Evolutionary conservation across 2,113 vertebrate species (phyloP), one percentile per base, ranked within the genome.

Genomic region (Motacilla alba): DNA sequence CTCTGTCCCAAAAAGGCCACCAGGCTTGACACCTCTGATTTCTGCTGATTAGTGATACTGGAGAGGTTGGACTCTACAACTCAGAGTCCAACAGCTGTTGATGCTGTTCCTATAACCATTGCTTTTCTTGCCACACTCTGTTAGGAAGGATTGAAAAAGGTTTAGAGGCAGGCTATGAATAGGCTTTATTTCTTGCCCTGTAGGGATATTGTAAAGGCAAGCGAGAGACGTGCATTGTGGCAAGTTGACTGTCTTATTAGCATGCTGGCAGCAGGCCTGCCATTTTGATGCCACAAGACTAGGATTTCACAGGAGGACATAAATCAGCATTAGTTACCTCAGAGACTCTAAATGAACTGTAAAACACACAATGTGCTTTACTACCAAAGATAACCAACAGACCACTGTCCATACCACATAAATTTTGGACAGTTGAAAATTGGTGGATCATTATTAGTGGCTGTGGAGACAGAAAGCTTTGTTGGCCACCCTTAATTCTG

Each of bases 291-390:
- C 22, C 33, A 64, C 23, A 55, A 73, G 69, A 64, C 41, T 21
- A 47, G 47, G 47, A 41, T 79, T 92, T 82, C 53, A 82, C 62
- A 75, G 62, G 21, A 46, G 39, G n/a, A 28, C 21, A 69, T 55
- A 87, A 92, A 84, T 79, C 33, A 39, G 70, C 53, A 58, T 77
- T 74, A 75, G 76, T 81, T 83, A 72, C 80, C 80, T 82, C 4
- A 2, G 55, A 82, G n/a, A 81, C 27, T 69, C 58, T 67, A 93
- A 93, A 78, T 30, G 26, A 59, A 60, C 27, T 43, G 18, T 41
- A 31, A 91, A 87, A 75, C 41, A 82, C 49, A 75, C 0, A 0
- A 44, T 44, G 44, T 93, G 4, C 80, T 92, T 74, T 62, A 60
- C 56, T 87, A 41, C 31, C 44, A 46, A 43, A 89, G 49, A 82